Evolutionary conservation across 92 coral and sea anemone species (phyloP), one percentile per base, ranked within the genome.

Genomic region (Phenganax subtilis): DNA sequence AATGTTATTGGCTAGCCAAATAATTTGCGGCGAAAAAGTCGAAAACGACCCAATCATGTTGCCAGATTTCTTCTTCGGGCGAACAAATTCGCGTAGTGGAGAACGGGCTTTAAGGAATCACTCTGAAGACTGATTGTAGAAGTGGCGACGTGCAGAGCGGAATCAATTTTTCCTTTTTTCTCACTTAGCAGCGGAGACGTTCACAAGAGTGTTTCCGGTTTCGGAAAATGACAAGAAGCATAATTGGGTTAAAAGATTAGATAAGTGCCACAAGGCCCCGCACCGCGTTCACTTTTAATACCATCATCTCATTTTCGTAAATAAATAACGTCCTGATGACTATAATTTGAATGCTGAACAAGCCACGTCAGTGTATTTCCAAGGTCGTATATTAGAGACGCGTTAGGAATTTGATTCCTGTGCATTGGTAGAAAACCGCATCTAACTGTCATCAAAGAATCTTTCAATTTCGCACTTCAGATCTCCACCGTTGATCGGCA

Each of bases 241-340:
- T 64, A 65, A 79, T 79, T 64, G 73, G 73, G 69, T 76, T 76
- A 28, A 11, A 76, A 76, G 81, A 76, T 76, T 57, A 76, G 81
- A 76, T 30, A 31, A 76, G 81, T 61, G 81, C 55, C 70, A 57
- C 54, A 31, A 57, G 9, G 80, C 64, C 51, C 44, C 70, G 81
- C 69, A 60, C 17, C 55, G 25, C 52, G 30, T 54, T 10, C 66
- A n/a, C 47, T 76, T 25, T 8, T 30, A 31, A 57, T 31, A 30
- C 64, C 52, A 68, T 68, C 73, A 68, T 68, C 73, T 37, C 73
- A 68, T 68, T 68, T 68, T 68, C 53, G 54, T 68, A 37, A 68
- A 68, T 68, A 68, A 68, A 68, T 68, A 68, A 68, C 47, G 73
- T 68, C 52, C 11, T 68, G 16, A 68, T 68, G 52, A 68, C 30